Percentiles rank a stretch among this genome's conserved stretches.
These are phyloP conservation scores for Dicyrtoma fusca DNA, from an alignment of 2,888 invertebrate genomes.

Conservation along the genomic window DNA sequence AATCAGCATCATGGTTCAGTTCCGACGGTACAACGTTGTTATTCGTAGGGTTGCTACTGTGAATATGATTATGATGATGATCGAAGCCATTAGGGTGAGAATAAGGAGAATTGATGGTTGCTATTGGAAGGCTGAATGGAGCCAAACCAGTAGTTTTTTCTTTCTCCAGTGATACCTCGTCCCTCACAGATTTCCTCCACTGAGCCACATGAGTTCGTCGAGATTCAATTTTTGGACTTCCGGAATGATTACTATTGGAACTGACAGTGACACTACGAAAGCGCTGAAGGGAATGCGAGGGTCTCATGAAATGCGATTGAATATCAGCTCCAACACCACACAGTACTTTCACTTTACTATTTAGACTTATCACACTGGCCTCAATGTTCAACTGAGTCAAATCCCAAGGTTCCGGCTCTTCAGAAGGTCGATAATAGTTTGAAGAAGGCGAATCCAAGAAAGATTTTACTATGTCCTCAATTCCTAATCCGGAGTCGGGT, in stretches of 20 bases:
- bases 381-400: slow-evolving; percentile 83
- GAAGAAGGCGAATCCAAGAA: slow-evolving; percentile 70
- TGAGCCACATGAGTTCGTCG: slow-evolving; percentile 33
- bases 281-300: slow-evolving; percentile 36
- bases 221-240: slow-evolving; percentile 27
- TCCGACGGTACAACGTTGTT: slow-evolving; percentile 32
- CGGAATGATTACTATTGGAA: slow-evolving; percentile 10
- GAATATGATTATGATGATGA: not conserved
- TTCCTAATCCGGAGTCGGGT: slow-evolving; percentile 53
- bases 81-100: slow-evolving; percentile 16
- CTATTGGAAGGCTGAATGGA: slow-evolving; percentile 17
- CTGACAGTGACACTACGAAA: slow-evolving; percentile 37
- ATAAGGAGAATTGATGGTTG: not conserved
- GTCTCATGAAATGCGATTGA: slow-evolving; percentile 44
- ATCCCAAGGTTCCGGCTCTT: slow-evolving; percentile 84
- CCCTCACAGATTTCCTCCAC: slow-evolving; percentile 47
- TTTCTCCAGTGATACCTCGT: slow-evolving; percentile 30
- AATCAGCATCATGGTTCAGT: slow-evolving; percentile 62
- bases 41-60: slow-evolving; percentile 24
- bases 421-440: slow-evolving; percentile 77
- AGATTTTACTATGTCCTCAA: slow-evolving; percentile 56
- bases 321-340: slow-evolving; percentile 69
- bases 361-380: slow-evolving; percentile 83
- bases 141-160: slow-evolving; percentile 20
- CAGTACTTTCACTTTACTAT: slow-evolving; percentile 79